phyloP scores from a whole-genome alignment of 2,797 vertebrate species.

The Sphenodon punctatus region DNA sequence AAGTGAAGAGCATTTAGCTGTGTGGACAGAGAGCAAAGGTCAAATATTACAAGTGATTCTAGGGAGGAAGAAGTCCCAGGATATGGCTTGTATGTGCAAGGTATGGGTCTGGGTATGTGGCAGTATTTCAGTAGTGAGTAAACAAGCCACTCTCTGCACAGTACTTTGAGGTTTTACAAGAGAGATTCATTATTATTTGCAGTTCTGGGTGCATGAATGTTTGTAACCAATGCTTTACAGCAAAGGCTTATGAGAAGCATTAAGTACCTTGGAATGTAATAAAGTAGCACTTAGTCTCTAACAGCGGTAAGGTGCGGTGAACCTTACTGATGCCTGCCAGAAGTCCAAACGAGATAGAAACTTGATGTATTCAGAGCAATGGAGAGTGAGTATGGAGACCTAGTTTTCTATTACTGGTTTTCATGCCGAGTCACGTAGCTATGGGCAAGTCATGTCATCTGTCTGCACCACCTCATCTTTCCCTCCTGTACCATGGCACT shows the following conservation, averaged over 20 bases:
- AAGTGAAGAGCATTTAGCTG: background rate
- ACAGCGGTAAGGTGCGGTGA: rapidly evolving
- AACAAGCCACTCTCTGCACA: background rate
- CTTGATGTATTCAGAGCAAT: background rate
- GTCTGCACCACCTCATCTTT: background rate
- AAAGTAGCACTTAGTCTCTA: background rate
- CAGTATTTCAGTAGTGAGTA: background rate
- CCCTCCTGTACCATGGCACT: background rate
- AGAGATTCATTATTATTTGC: background rate
- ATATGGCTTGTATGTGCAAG: background rate
- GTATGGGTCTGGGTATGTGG: background rate
- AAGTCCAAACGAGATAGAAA: background rate
- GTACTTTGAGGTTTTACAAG: background rate
- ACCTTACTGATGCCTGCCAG: background rate
- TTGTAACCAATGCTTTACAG: background rate
- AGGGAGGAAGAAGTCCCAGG: background rate
- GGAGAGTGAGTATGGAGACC: background rate
- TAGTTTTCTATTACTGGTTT: background rate
- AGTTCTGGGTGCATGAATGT: background rate
- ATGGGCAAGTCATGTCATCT: background rate
- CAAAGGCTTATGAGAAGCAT: background rate
- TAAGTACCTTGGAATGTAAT: background rate
- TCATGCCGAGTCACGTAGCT: background rate
- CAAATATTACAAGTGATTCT: background rate
- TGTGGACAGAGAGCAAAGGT: background rate